These are phyloP conservation scores for Gallinago nigripennis DNA, from an alignment of 2,797 vertebrate species.

Conservation along the genomic window DNA sequence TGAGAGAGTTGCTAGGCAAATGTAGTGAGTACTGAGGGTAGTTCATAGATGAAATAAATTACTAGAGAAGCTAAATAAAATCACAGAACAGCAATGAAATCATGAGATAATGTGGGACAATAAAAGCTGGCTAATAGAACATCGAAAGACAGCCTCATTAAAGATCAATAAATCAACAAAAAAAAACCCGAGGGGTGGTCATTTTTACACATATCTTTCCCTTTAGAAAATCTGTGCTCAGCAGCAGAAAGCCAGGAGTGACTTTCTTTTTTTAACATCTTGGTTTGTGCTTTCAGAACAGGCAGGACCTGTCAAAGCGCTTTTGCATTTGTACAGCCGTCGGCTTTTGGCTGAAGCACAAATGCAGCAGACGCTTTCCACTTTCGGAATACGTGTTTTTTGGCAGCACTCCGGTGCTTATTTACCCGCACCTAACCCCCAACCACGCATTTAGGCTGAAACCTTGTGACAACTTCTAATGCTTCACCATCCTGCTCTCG, in stretches of 20 bases:
- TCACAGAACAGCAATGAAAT: not conserved
- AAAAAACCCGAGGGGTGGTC: not conserved
- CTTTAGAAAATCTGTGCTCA: not conserved
- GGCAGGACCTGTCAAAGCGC: not conserved
- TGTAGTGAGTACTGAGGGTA: not conserved
- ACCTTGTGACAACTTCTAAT: not conserved
- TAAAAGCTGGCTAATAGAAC: conserved; percentile 22
- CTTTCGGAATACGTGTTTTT: not conserved
- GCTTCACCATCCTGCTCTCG: not conserved
- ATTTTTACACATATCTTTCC: not conserved
- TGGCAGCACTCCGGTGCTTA: not conserved
- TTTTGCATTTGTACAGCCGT: not conserved
- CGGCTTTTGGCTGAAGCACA: not conserved
- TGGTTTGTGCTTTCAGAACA: not conserved
- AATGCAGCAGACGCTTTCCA: not conserved
- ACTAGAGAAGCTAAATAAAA: conserved; percentile 19
- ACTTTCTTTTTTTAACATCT: not conserved
- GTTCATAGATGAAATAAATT: conserved; percentile 9
- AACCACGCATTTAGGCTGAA: not conserved
- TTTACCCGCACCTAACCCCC: not conserved
- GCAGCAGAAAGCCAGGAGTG: not conserved
- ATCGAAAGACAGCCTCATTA: not conserved
- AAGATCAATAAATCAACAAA: conserved; percentile 15
- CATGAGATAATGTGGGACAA: not conserved
- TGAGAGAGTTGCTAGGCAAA: conserved; percentile 3